Percentiles rank a stretch among this genome's conserved stretches.
Evolutionary conservation across 2,113 vertebrate genomes (phyloP).

Genomic region (Eublepharis macularius): DNA sequence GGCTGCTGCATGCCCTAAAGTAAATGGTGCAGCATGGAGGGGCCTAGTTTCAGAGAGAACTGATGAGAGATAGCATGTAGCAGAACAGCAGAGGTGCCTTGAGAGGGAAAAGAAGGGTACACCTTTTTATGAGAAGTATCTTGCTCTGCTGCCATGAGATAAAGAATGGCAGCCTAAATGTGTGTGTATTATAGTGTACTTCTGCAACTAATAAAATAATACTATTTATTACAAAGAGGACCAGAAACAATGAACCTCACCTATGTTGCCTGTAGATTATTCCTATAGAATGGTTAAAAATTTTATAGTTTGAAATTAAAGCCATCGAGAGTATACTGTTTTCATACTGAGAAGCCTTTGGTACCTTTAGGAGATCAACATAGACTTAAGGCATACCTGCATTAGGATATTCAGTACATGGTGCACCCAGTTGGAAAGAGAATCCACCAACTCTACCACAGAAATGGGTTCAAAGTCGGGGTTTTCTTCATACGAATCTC

Average conservation of each 20-base stretch:
- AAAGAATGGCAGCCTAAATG: not conserved
- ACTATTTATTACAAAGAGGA: not conserved
- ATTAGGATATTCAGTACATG: slow-evolving; percentile 86
- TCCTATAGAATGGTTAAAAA: no score
- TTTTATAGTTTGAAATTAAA: not conserved
- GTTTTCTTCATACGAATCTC: slow-evolving; percentile 83
- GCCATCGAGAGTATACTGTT: not conserved
- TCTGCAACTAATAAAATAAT: not conserved
- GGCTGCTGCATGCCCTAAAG: not conserved
- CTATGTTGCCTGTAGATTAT: not conserved
- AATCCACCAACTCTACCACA: slow-evolving; percentile 80
- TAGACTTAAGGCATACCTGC: slow-evolving; percentile 79
- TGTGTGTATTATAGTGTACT: not conserved
- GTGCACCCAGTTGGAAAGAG: slow-evolving; percentile 90
- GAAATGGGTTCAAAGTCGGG: slow-evolving; percentile 87
- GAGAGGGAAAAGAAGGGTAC: not conserved
- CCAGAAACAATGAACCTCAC: not conserved
- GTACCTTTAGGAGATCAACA: accelerated
- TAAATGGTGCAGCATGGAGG: not conserved
- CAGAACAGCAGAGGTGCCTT: not conserved
- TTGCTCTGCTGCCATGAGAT: not conserved
- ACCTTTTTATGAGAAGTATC: not conserved
- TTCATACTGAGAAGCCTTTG: not conserved
- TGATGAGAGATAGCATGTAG: not conserved
- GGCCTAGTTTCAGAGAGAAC: not conserved